A percentile compares a stretch with the other conserved stretches of the same genome.
Conservation (phyloP, 2,888 invertebrate genomes). For the Hemicrepidius hirtus region DNA sequence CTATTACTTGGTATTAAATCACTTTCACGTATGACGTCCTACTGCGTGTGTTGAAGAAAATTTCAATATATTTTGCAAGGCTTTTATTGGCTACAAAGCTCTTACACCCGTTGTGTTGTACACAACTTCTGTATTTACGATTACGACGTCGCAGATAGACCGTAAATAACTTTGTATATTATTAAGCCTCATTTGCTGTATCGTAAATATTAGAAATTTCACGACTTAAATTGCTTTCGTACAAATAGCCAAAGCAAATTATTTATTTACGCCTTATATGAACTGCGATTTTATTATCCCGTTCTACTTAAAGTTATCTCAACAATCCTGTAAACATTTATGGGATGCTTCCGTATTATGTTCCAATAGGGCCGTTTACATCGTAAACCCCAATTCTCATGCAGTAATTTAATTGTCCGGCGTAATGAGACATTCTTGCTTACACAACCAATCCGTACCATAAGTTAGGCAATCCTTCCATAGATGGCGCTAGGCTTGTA, state of each 20-base stretch:
- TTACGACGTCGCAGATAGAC: conserved; percentile 45
- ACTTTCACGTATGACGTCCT: background rate
- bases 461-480: no score
- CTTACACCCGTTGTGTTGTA: conserved; percentile 17
- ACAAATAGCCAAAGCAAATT: conserved; percentile 8
- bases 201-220: conserved; percentile 42
- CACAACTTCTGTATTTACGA: conserved; percentile 40
- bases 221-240: conserved; percentile 1
- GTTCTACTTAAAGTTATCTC: no score
- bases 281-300: no score
- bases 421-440: no score
- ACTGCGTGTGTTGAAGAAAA: conserved; percentile 12
- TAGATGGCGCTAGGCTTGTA: no score
- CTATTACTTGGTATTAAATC: background rate
- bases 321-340: no score
- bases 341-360: no score
- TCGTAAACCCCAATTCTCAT: no score
- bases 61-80: conserved; percentile 27
- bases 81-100: conserved; percentile 41
- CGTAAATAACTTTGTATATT: conserved; percentile 44
- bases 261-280: conserved; percentile 2
- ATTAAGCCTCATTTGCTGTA: conserved; percentile 41
- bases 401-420: no score
- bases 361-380: no score
- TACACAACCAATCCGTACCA: no score